Evolutionary conservation across 1,140 invertebrate genomes (phyloP), one percentile per base, ranked within the genome.

Genomic region (Anastatus disparis): DNA sequence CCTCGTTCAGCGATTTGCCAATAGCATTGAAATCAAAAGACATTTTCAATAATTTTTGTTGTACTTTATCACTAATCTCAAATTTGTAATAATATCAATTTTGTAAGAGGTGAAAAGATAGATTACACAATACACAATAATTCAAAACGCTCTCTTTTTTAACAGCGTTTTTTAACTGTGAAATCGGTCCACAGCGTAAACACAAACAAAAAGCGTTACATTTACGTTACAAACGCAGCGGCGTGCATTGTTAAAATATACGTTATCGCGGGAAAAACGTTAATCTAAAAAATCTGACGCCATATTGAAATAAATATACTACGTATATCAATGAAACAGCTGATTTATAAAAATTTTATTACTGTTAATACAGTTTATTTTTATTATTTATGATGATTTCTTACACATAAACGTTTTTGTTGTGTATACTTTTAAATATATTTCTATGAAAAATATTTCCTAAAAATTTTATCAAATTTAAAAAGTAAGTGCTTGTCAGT

Each of bases 11-110:
- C 42, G 79, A 77, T 66, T 77, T 70, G 15, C 42, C 48, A 22
- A 86, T 77, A 29, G 81, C 78, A 13, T 65, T 78, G 2, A 85
- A 77, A 80, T 83, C 78, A 48, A 85, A 85, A 27, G 77, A 73
- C 79, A 80, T 84, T 31, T 67, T 71, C 10, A 35, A 35, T 10
- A 35, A 10, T 40, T 58, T 40, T 27, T 22, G 40, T 9, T 42
- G 10, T 0, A 58, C 20, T 15, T 2, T 4, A 26, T 46, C 0
- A 17, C 4, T 2, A 12, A 42, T 29, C 10, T 29, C 0, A 17
- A 17, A 6, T 35, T 35, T 35, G 31, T 35, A 35, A 4, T 35
- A n/a, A n/a, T n/a, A n/a, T n/a, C n/a, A n/a, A n/a, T n/a, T n/a
- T n/a, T n/a, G n/a, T n/a, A 44, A n/a, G 42, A n/a, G 6, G n/a